phyloP scores from a whole-genome alignment of 2,113 vertebrate species.

The Ovis aries region DNA sequence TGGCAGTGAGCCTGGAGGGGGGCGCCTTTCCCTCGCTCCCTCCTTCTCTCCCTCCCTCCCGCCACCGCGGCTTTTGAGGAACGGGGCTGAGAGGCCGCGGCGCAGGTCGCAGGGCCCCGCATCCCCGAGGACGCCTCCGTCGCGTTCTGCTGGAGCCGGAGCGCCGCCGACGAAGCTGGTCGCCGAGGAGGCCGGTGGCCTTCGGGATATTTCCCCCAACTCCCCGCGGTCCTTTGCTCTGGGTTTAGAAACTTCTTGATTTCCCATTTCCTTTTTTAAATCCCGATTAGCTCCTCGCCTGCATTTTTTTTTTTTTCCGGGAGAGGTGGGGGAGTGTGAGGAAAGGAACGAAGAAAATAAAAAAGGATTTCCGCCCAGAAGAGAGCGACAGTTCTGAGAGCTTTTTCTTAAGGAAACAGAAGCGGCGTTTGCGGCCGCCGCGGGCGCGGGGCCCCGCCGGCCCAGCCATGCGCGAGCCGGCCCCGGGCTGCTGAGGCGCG shows the following conservation, averaged over 20 bases:
- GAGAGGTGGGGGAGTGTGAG: neutral
- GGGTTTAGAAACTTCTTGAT: neutral
- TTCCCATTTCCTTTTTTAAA: neutral
- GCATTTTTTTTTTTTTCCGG: neutral
- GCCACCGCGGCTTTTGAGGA: conserved; percentile 50
- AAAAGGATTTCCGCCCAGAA: conserved; percentile 22
- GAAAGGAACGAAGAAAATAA: neutral
- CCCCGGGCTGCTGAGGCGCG: conserved; percentile 29
- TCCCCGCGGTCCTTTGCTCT: neutral
- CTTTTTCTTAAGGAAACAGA: neutral
- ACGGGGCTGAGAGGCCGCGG: neutral
- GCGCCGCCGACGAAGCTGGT: neutral
- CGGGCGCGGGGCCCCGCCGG: neutral
- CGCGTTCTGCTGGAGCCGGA: neutral
- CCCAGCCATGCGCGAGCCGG: conserved; percentile 22
- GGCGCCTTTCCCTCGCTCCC: neutral
- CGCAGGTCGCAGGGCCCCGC: neutral
- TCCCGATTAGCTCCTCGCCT: neutral
- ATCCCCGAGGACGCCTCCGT: neutral
- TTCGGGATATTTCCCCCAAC: neutral
- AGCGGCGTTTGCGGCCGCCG: conserved; percentile 9
- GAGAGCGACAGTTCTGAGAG: neutral
- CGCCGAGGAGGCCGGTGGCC: neutral
- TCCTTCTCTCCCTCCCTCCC: neutral
- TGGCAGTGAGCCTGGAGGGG: conserved; percentile 32